Evolutionary conservation across 2,888 invertebrate genomes (phyloP).

Genomic region (Nemotelus nigrinus): DNA sequence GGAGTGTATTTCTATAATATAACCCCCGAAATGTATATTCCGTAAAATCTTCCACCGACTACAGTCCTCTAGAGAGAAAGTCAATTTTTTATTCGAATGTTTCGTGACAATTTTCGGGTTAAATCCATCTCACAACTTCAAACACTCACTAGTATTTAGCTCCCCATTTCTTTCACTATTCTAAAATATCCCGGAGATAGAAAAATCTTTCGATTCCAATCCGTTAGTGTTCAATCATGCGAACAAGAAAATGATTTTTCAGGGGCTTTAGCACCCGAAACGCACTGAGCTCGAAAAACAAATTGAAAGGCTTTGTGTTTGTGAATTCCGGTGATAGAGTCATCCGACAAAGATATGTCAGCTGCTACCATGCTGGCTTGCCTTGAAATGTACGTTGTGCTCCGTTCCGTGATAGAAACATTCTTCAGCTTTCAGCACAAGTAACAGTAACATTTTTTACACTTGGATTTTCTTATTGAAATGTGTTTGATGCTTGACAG

Average conservation of each 20-base stretch:
- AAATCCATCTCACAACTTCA: background rate
- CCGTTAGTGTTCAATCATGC: conserved; percentile 49
- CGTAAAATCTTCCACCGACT: no score
- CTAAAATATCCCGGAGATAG: background rate
- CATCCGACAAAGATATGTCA: conserved; percentile 25
- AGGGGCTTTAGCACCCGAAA: conserved; percentile 46
- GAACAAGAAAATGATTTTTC: conserved; percentile 48
- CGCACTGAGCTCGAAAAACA: conserved; percentile 47
- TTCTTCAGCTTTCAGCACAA: conserved; percentile 23
- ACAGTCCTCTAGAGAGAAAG: no score
- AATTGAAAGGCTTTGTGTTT: conserved; percentile 46
- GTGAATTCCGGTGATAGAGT: conserved; percentile 14
- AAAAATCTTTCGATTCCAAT: conserved; percentile 43
- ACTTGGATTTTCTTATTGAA: conserved; percentile 30
- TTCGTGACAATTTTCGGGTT: background rate
- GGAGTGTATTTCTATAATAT: no score
- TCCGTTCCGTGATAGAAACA: conserved; percentile 12
- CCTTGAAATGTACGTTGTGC: background rate
- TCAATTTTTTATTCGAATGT: background rate
- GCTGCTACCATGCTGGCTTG: background rate
- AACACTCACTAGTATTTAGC: background rate
- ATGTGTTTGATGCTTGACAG: conserved; percentile 33
- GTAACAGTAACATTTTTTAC: conserved; percentile 10
- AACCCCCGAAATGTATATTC: no score
- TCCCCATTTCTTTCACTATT: no score